phyloP scores from a whole-genome alignment of 2,888 invertebrate species.

The Pomacea canaliculata region DNA sequence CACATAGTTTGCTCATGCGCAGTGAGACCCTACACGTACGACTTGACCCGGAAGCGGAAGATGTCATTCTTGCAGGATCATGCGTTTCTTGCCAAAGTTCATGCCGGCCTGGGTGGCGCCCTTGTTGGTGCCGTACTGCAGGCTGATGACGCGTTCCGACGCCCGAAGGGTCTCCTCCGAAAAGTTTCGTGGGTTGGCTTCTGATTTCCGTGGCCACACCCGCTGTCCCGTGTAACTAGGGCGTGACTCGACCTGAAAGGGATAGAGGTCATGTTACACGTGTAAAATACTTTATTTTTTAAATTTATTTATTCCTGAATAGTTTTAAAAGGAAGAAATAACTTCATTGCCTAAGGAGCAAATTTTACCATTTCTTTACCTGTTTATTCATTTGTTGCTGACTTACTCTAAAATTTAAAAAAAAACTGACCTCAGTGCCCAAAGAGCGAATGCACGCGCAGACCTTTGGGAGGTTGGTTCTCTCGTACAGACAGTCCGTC shows the following conservation, averaged over 20 bases:
- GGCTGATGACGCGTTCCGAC: conserved; percentile 91
- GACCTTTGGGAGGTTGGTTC: conserved; percentile 57
- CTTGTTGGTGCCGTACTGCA: conserved; percentile 87
- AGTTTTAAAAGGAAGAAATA: too few relatives aligned
- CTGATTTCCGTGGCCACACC: conserved; percentile 96
- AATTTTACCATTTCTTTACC: too few relatives aligned
- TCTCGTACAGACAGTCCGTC: conserved; percentile 60
- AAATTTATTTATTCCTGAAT: too few relatives aligned
- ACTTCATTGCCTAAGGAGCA: too few relatives aligned
- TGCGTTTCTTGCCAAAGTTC: conserved; percentile 73
- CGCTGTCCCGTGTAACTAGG: conserved; percentile 69
- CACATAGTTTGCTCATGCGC: background rate
- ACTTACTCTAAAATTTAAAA: too few relatives aligned
- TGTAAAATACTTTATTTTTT: background rate
- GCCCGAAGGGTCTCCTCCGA: conserved; percentile 94
- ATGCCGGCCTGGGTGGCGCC: conserved; percentile 97
- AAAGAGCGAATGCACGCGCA: conserved; percentile 54
- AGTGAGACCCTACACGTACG: background rate
- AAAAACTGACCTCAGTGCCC: conserved; percentile 55
- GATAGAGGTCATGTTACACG: background rate
- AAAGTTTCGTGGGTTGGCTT: conserved; percentile 94
- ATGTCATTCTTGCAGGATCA: conserved; percentile 48
- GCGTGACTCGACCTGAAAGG: conserved; percentile 43
- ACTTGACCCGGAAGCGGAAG: conserved; percentile 2
- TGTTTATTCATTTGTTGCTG: too few relatives aligned